Evolutionary conservation across 1,140 invertebrate genomes (phyloP).

Genomic region (Cephus cinctus): DNA sequence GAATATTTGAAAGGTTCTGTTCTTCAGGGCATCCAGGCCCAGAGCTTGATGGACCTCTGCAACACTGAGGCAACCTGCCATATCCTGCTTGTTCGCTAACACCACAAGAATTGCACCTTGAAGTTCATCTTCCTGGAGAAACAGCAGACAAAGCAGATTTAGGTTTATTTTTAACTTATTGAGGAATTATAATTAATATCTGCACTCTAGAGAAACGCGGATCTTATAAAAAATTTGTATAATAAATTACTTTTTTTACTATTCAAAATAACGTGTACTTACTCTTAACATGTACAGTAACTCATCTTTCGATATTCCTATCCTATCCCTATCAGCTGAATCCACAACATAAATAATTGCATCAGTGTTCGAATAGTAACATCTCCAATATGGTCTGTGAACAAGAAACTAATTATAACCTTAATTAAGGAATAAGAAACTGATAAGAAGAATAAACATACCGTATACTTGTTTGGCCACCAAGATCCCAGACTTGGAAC

Average conservation of each 20-base stretch:
- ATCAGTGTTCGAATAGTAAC: constrained; percentile 99
- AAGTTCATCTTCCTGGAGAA: constrained; percentile 89
- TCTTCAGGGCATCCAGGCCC: constrained; percentile 91
- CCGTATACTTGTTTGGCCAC: constrained; percentile 94
- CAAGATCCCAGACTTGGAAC: constrained; percentile 98
- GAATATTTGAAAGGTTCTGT: constrained; percentile 99
- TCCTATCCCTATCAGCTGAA: constrained; percentile 96
- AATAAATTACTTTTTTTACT: constrained; percentile 15
- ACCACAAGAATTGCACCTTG: constrained; percentile 94
- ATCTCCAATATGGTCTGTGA: constrained; percentile 97
- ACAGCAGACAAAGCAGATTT: neutral
- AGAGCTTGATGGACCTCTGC: constrained; percentile 96
- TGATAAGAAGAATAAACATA: constrained; percentile 33
- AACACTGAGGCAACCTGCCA: constrained; percentile 93
- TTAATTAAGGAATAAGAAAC: constrained; percentile 50
- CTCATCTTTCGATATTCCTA: constrained; percentile 99
- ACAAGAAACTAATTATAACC: constrained; percentile 16
- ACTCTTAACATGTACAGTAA: constrained; percentile 95
- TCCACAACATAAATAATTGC: constrained; percentile 99
- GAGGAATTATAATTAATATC: neutral
- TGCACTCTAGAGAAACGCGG: neutral
- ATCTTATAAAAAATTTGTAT: neutral
- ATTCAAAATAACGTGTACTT: constrained; percentile 41
- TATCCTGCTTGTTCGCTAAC: constrained; percentile 99
- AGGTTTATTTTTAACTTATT: neutral